Conservation (phyloP, 2,888 invertebrate genomes). For the Callyntrura sp. region DNA sequence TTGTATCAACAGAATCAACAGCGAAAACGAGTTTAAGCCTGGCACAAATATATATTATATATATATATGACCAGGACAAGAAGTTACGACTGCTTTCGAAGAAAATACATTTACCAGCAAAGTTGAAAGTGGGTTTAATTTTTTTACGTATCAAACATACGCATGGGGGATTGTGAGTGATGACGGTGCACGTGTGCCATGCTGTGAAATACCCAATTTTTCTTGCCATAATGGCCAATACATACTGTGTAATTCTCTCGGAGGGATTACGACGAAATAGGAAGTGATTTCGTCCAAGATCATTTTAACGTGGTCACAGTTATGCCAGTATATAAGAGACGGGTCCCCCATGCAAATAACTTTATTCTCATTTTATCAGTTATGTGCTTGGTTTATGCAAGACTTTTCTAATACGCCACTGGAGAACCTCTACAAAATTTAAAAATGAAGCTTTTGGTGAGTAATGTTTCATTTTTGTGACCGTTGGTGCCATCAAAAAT, state of each 20-base stretch:
- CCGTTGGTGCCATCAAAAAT: slow-evolving; percentile 3
- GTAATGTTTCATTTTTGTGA: slow-evolving; percentile 36
- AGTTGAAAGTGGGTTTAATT: neutral
- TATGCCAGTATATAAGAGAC: slow-evolving; percentile 58
- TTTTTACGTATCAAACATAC: neutral
- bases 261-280: slow-evolving; percentile 56
- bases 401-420: neutral
- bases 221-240: neutral
- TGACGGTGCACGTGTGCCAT: slow-evolving; percentile 10
- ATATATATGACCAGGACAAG: too few species aligned
- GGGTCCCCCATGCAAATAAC: neutral
- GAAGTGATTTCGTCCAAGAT: slow-evolving; percentile 33
- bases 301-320: slow-evolving; percentile 36
- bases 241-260: slow-evolving; percentile 14
- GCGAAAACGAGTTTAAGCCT: slow-evolving; percentile 8
- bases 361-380: slow-evolving; percentile 56
- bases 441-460: slow-evolving; percentile 66
- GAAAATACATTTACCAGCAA: neutral
- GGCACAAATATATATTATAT: neutral
- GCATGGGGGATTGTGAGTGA: slow-evolving; percentile 26
- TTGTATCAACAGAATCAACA: neutral
- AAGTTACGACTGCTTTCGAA: slow-evolving; percentile 1
- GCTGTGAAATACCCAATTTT: slow-evolving; percentile 40
- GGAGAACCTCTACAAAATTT: neutral
- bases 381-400: neutral